Percentiles rank a stretch among this genome's conserved stretches.
phyloP scores from a whole-genome alignment of 2,888 invertebrate species.

The Lithophane socia region DNA sequence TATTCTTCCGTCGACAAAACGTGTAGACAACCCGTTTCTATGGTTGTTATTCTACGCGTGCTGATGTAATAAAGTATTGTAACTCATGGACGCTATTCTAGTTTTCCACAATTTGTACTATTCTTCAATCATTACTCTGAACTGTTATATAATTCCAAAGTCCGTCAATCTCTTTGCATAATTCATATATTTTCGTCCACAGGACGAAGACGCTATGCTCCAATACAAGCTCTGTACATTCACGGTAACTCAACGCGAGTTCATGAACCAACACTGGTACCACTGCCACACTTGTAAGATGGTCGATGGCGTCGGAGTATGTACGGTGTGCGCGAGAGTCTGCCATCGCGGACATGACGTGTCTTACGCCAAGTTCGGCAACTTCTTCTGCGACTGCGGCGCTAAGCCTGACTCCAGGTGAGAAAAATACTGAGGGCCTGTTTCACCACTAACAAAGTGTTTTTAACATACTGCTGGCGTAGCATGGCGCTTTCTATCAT shows the following conservation, averaged over 20 bases:
- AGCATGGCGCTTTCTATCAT: too few relatives aligned
- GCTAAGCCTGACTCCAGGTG: slow-evolving; percentile 96
- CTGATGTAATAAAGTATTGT: not conserved
- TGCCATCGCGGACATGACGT: slow-evolving; percentile 99
- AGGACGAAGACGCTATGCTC: slow-evolving; percentile 96
- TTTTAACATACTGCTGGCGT: too few relatives aligned
- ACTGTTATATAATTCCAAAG: not conserved
- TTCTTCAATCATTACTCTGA: not conserved
- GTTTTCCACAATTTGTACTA: not conserved
- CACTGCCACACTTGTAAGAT: slow-evolving; percentile 99
- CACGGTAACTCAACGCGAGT: slow-evolving; percentile 98
- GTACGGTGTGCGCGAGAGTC: slow-evolving; percentile 98
- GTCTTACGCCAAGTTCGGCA: slow-evolving; percentile 98
- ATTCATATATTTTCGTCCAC: slow-evolving; percentile 22
- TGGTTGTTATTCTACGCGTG: too few relatives aligned
- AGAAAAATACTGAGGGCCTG: not conserved
- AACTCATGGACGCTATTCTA: not conserved
- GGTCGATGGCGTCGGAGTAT: slow-evolving; percentile 99
- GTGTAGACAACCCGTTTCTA: too few relatives aligned
- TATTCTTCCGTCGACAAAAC: too few relatives aligned
- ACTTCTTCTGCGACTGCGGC: slow-evolving; percentile 99
- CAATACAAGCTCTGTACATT: slow-evolving; percentile 98
- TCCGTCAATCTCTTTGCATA: not conserved
- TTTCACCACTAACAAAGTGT: too few relatives aligned
- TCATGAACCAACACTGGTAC: slow-evolving; percentile 99